Evolutionary conservation across 2,113 vertebrate genomes (phyloP).

Genomic region (Saguinus imperator): DNA sequence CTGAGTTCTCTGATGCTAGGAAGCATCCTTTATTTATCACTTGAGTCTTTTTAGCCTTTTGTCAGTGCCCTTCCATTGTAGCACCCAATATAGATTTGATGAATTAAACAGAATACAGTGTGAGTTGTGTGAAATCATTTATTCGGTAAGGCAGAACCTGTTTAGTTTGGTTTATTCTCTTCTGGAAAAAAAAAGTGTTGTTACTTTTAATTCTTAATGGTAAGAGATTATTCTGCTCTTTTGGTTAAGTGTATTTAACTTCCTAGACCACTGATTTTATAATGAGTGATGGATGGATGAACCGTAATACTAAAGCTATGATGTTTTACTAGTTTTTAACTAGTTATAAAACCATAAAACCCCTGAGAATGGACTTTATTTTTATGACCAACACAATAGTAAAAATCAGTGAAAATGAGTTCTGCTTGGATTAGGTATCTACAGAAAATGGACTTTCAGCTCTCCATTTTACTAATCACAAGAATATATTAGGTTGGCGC

Average conservation of each 20-base stretch:
- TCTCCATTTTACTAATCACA: background rate
- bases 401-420: conserved; percentile 15
- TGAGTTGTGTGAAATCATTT: background rate
- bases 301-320: background rate
- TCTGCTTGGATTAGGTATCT: background rate
- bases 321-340: background rate
- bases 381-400: conserved; percentile 19
- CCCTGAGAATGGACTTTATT: conserved; percentile 7
- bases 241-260: conserved; percentile 56
- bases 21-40: background rate
- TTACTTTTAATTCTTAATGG: conserved; percentile 37
- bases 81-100: background rate
- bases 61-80: background rate
- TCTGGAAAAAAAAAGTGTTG: background rate
- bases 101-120: background rate
- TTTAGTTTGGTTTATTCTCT: conserved; percentile 24
- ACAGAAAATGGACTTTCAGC: conserved; percentile 12
- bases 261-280: conserved; percentile 28
- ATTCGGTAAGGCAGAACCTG: background rate
- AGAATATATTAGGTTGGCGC: background rate
- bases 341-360: background rate
- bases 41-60: background rate
- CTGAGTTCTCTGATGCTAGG: background rate
- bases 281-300: background rate
- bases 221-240: conserved; percentile 23